A percentile compares a stretch with the other conserved stretches of the same genome.
Conservation (phyloP, 2,113 vertebrate genomes). For the Silurus glanis region DNA sequence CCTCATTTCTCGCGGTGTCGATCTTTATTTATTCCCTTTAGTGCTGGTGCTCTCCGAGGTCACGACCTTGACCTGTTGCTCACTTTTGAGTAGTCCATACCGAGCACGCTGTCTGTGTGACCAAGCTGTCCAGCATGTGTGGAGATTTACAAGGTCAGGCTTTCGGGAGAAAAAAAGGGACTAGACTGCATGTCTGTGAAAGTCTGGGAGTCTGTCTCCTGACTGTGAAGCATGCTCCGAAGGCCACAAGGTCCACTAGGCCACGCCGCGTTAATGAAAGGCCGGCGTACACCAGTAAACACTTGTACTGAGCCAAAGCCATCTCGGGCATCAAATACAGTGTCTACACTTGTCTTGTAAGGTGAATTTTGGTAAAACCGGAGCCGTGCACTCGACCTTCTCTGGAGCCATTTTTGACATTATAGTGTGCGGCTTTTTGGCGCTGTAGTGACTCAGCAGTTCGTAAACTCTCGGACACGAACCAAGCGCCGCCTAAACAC, state of each 20-base stretch:
- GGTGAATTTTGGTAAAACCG: slow-evolving; percentile 11
- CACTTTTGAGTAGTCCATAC: not conserved
- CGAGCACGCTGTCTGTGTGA: not conserved
- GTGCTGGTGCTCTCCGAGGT: not conserved
- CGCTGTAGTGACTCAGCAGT: slow-evolving; percentile 20
- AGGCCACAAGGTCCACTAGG: slow-evolving; percentile 31
- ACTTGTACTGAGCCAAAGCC: slow-evolving; percentile 23
- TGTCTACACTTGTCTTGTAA: slow-evolving; percentile 13
- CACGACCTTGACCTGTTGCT: not conserved
- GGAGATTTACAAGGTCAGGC: slow-evolving; percentile 12
- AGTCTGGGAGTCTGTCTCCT: slow-evolving; percentile 36
- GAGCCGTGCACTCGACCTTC: not conserved
- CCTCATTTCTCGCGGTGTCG: not conserved
- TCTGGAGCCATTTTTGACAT: slow-evolving; percentile 9
- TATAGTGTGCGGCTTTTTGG: not conserved
- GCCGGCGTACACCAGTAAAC: slow-evolving; percentile 24
- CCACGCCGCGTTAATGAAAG: slow-evolving; percentile 38
- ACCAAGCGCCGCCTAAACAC: slow-evolving; percentile 29
- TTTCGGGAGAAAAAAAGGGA: slow-evolving; percentile 1
- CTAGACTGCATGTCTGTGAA: slow-evolving; percentile 44
- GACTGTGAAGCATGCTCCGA: slow-evolving; percentile 13
- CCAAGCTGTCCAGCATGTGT: not conserved
- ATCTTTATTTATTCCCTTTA: slow-evolving; percentile 1
- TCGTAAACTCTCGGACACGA: slow-evolving; percentile 14
- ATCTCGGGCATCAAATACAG: slow-evolving; percentile 1